These are phyloP conservation scores for Zeus faber DNA, from an alignment of 2,113 vertebrate species.

Conservation along the genomic window DNA sequence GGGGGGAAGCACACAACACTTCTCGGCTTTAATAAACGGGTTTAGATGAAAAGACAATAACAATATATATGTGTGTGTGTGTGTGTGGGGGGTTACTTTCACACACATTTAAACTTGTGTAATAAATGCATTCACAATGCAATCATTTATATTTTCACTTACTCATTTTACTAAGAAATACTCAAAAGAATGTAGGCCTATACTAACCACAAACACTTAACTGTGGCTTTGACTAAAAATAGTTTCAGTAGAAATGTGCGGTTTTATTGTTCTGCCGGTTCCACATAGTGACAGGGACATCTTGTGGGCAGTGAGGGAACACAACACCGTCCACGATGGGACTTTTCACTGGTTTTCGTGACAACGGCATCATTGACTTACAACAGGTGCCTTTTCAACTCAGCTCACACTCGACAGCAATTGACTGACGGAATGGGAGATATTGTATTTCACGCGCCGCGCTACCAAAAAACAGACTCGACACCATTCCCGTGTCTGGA, in stretches of 20 bases:
- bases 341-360: background rate
- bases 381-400: conserved; percentile 36
- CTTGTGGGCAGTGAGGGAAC: conserved; percentile 55
- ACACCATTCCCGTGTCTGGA: conserved; percentile 39
- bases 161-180: too few species aligned
- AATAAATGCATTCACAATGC: too few species aligned
- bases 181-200: too few species aligned
- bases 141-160: too few species aligned
- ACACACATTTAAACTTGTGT: too few species aligned
- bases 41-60: background rate
- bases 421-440: conserved; percentile 24
- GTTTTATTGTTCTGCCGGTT: background rate
- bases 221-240: fast-evolving
- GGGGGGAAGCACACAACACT: conserved; percentile 14
- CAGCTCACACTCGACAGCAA: conserved; percentile 28
- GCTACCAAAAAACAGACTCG: conserved; percentile 18
- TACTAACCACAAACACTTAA: too few species aligned
- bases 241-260: background rate
- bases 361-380: conserved; percentile 34
- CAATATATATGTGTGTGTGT: background rate
- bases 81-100: background rate
- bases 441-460: conserved; percentile 34
- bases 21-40: background rate
- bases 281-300: conserved; percentile 46
- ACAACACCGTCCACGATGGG: conserved; percentile 9